Evolutionary conservation across 2,888 invertebrate genomes (phyloP).

Genomic region (Nephrocerus scutellatus): DNA sequence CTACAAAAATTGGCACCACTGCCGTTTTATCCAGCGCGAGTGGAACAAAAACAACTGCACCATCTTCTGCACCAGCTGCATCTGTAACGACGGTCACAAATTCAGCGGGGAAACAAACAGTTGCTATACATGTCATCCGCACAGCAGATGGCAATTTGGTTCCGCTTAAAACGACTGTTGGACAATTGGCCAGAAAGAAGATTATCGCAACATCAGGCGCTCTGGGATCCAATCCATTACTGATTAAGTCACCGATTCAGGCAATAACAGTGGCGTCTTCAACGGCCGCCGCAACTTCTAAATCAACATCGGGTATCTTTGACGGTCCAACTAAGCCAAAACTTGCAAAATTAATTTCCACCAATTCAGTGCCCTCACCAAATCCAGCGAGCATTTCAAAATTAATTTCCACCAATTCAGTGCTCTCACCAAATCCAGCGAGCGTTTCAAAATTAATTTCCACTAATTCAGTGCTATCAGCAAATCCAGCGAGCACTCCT

Average conservation of each 20-base stretch:
- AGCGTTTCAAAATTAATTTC: too few species aligned
- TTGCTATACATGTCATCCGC: conserved; percentile 35
- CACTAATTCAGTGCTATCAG: conserved; percentile 7
- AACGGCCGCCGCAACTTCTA: conserved; percentile 11
- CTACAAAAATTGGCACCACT: conserved; percentile 4
- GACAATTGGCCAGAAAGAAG: conserved; percentile 24
- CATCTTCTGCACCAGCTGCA: conserved; percentile 4
- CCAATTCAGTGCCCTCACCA: conserved; percentile 11
- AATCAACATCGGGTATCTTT: conserved; percentile 12
- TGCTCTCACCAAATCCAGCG: conserved; percentile 13
- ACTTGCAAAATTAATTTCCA: too few species aligned
- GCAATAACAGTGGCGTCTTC: conserved; percentile 10
- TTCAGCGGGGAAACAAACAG: conserved; percentile 19
- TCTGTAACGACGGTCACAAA: conserved; percentile 5
- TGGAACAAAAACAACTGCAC: background rate
- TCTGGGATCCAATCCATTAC: conserved; percentile 14
- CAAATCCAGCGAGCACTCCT: conserved; percentile 14
- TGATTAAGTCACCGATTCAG: conserved; percentile 24
- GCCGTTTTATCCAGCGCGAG: too few species aligned
- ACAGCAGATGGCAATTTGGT: conserved; percentile 30
- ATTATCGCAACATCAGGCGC: conserved; percentile 24
- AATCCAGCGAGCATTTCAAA: too few species aligned
- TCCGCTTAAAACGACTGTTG: conserved; percentile 24
- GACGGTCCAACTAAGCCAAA: too few species aligned
- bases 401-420: conserved; percentile 2